These are phyloP conservation scores for Caligus rogercresseyi DNA, from an alignment of 1,140 invertebrate genomes.

Conservation along the genomic window DNA sequence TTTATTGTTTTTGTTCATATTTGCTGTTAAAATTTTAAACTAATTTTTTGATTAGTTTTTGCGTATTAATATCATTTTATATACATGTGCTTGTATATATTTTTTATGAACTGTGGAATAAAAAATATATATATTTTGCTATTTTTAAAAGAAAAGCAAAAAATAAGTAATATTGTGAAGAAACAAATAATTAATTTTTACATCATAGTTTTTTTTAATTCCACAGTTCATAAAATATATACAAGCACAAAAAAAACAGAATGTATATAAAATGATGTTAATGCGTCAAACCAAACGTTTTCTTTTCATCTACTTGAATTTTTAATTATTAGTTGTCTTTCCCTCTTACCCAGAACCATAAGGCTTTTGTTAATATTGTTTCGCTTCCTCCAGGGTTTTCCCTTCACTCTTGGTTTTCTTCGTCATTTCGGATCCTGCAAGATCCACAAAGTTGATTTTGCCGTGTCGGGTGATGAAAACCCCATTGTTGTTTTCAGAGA, in stretches of 20 bases:
- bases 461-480: conserved; percentile 68
- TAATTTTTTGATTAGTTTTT: no score
- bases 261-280: no score
- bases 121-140: no score
- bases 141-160: no score
- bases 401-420: conserved; percentile 80
- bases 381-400: conserved; percentile 75
- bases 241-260: no score
- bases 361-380: conserved; percentile 90
- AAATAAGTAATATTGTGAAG: no score
- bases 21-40: no score
- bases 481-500: conserved; percentile 28
- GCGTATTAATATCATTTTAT: no score
- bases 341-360: conserved; percentile 63
- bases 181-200: neutral
- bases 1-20: no score
- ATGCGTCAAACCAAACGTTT: neutral
- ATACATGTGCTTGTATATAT: no score
- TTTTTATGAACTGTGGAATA: no score
- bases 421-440: conserved; percentile 84
- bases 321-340: conserved; percentile 13
- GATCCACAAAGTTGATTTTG: conserved; percentile 84
- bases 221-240: no score
- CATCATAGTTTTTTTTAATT: neutral
- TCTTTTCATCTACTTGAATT: conserved; percentile 4